Base-by-base conservation (phyloP, 2,888 invertebrate genomes). In the Phyllotreta striolata region DNA sequence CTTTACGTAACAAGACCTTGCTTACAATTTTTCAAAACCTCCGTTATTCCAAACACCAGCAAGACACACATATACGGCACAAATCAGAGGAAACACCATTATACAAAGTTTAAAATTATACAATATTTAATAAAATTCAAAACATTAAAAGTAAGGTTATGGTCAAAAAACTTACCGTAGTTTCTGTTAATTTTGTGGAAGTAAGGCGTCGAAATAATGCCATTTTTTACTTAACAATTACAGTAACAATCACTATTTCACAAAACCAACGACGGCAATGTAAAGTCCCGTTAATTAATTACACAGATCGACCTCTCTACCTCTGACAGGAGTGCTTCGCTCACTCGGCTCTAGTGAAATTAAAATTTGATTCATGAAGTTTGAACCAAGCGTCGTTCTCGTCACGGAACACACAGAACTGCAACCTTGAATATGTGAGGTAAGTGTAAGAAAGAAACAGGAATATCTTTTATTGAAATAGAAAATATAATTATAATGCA, bases 121-220 rank as follows among this genome's bases (percentile, higher is more conserved):
- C 1, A 52, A 37, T 38, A n/a, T 38, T 12, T n/a, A 46, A 5
- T 8, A 38, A 46, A n/a, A 39, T 43, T 51, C 49, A 7, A 34
- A 46, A 14, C 56, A 12, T 8, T 9, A 55, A 56, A 65, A 56
- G 57, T 49, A 51, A 52, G 61, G 57, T 61, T 58, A 54, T 12
- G 47, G 24, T 52, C 9, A 9, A 24, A 51, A 43, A 6, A 73
- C 76, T 73, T 68, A 88, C 88, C 86, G 88, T 88, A 78, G 85
- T 83, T 80, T 89, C 89, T 72, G 83, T 80, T 77, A 89, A 80
- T 84, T 84, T 87, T 71, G 84, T 83, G 73, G 87, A 83, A 73
- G 88, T 85, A 80, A 89, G 85, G 43, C 46, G 66, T 82, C 88
- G 87, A 83, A 86, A 87, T 78, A 89, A 82, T 80, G 88, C 86